Evolutionary conservation across 2,797 vertebrate species (phyloP).

Genomic region (Sebastes diploproa): DNA sequence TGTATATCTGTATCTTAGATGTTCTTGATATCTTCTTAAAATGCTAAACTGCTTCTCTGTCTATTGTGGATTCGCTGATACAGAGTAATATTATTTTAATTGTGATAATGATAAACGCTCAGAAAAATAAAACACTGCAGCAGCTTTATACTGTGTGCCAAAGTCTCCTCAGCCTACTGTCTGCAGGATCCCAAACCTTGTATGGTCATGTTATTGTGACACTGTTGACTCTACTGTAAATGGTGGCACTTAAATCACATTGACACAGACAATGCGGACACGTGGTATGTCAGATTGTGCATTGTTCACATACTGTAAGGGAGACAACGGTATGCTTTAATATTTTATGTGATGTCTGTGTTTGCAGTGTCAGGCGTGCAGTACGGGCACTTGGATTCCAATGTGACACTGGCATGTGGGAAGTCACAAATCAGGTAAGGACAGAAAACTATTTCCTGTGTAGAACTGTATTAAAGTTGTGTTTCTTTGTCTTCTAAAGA

Average conservation of each 20-base stretch:
- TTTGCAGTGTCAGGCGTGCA: conserved; percentile 80
- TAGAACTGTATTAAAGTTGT: background rate
- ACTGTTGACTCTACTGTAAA: conserved; percentile 45
- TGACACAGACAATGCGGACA: conserved; percentile 37
- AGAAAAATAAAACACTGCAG: conserved; percentile 19
- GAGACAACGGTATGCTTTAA: conserved; percentile 23
- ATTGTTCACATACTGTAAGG: conserved; percentile 5
- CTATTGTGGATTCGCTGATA: conserved; percentile 20
- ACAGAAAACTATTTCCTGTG: background rate
- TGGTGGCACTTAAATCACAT: conserved; percentile 44
- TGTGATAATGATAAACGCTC: conserved; percentile 12
- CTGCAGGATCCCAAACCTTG: conserved; percentile 56
- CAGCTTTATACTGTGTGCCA: conserved; percentile 37
- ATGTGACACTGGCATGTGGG: conserved; percentile 81
- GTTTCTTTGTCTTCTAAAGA: background rate
- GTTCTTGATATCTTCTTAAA: background rate
- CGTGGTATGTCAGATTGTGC: conserved; percentile 24
- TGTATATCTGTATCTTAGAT: background rate
- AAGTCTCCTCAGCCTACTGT: conserved; percentile 6
- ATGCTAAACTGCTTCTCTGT: background rate
- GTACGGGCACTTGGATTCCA: conserved; percentile 78
- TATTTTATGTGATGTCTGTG: conserved; percentile 43
- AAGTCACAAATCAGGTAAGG: conserved; percentile 72
- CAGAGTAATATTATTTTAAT: conserved; percentile 26
- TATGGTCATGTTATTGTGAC: conserved; percentile 73